Conservation (phyloP, 2,888 invertebrate genomes). For the Ernsta delagoae region DNA sequence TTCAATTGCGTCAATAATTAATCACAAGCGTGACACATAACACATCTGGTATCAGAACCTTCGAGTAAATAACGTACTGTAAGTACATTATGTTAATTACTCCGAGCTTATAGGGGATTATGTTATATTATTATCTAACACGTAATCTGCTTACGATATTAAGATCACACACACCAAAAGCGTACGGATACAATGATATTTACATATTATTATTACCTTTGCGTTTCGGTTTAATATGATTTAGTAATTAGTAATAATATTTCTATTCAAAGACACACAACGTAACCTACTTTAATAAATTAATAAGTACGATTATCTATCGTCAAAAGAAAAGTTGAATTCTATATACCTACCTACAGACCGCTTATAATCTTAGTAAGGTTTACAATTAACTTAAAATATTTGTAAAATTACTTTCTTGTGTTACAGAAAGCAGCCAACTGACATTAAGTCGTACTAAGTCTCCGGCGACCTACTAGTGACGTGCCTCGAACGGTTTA, state of each 20-base stretch:
- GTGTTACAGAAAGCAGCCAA: too few species aligned
- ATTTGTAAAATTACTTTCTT: too few species aligned
- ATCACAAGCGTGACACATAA: background rate
- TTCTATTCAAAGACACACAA: background rate
- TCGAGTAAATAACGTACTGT: background rate
- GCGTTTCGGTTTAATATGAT: background rate
- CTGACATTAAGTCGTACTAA: too few species aligned
- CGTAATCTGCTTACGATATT: background rate
- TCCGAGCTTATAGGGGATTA: background rate
- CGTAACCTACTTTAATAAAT: background rate
- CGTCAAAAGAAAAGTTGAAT: too few species aligned
- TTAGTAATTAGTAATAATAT: too few species aligned
- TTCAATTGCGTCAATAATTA: background rate
- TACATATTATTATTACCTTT: background rate
- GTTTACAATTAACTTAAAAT: too few species aligned
- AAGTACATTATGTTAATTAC: constrained; percentile 4
- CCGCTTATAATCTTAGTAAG: too few species aligned
- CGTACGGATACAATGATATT: background rate
- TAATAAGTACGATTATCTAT: too few species aligned
- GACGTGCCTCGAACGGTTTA: too few species aligned
- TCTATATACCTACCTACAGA: too few species aligned
- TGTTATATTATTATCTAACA: background rate
- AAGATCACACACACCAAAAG: background rate
- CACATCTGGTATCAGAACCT: background rate
- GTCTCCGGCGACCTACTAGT: too few species aligned